Conservation (phyloP, 1,140 invertebrate species). For the Drosophila novamexicana region DNA sequence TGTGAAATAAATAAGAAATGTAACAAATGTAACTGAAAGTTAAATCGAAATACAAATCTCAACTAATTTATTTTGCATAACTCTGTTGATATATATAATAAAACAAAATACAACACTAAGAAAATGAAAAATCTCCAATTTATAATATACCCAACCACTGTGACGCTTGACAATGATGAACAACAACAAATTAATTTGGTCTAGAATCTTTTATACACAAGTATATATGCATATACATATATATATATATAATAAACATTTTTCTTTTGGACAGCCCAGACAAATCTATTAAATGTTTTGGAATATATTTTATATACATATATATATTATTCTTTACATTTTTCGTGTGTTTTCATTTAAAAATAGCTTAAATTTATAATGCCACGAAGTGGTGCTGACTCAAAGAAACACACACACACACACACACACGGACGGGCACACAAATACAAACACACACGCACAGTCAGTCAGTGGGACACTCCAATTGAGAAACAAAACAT, state of each 20-base stretch:
- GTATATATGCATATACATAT: neutral
- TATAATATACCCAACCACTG: neutral
- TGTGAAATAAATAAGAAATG: no score
- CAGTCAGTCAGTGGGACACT: slow-evolving; percentile 52
- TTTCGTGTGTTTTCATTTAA: slow-evolving; percentile 51
- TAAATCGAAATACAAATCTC: no score
- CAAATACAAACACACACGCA: slow-evolving; percentile 7
- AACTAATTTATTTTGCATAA: no score
- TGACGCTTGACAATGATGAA: slow-evolving; percentile 13
- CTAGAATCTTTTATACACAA: neutral
- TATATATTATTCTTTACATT: slow-evolving; percentile 53
- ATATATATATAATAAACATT: slow-evolving; percentile 19
- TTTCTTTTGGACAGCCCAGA: slow-evolving; percentile 31
- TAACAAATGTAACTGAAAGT: no score
- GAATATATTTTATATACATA: slow-evolving; percentile 6
- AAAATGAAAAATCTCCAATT: neutral
- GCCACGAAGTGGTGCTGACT: slow-evolving; percentile 31
- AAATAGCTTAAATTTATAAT: slow-evolving; percentile 63
- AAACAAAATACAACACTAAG: neutral
- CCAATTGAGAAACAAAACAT: slow-evolving; percentile 65
- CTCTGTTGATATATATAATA: neutral
- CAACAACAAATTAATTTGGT: slow-evolving; percentile 33
- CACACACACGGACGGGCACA: slow-evolving; percentile 20
- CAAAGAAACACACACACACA: slow-evolving; percentile 33
- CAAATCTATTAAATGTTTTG: slow-evolving; percentile 37